Evolutionary conservation across 2,888 invertebrate genomes (phyloP).

Genomic region (Theretra japonica): DNA sequence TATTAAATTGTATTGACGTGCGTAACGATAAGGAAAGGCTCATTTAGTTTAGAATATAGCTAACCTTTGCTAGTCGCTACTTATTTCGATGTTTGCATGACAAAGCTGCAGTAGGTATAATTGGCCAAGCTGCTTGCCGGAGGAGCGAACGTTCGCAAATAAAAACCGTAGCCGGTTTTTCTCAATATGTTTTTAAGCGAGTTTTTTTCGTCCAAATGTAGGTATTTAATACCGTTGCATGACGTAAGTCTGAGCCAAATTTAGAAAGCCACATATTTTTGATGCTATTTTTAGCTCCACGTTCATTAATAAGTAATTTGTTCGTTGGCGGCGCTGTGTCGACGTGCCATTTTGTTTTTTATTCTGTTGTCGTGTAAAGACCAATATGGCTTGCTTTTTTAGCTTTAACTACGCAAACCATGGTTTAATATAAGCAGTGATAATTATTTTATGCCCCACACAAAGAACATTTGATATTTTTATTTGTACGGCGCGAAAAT

Average conservation of each 20-base stretch:
- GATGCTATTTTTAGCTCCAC: constrained; percentile 44
- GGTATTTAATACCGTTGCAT: constrained; percentile 41
- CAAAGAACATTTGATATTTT: constrained; percentile 10
- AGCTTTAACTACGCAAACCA: neutral
- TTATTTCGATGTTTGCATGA: neutral
- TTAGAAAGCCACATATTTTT: constrained; percentile 44
- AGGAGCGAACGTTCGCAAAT: constrained; percentile 19
- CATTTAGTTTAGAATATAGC: no score
- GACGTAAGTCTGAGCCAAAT: constrained; percentile 45
- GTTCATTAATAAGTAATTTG: constrained; percentile 39
- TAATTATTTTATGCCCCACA: constrained; percentile 16
- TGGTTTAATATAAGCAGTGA: constrained; percentile 22
- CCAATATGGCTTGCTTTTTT: constrained; percentile 14
- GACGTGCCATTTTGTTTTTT: constrained; percentile 14
- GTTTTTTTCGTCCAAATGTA: constrained; percentile 25
- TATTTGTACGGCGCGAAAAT: constrained; percentile 1
- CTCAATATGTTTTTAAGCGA: constrained; percentile 17
- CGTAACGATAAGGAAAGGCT: no score
- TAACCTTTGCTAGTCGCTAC: neutral
- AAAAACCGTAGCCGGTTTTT: constrained; percentile 26
- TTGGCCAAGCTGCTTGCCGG: neutral
- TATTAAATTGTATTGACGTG: no score
- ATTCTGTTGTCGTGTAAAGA: constrained; percentile 11
- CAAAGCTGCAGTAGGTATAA: constrained; percentile 7
- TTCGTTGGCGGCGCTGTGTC: constrained; percentile 18